Evolutionary conservation across 2,797 vertebrate genomes (phyloP), one percentile per base, ranked within the genome.

Genomic region (Manis javanica): DNA sequence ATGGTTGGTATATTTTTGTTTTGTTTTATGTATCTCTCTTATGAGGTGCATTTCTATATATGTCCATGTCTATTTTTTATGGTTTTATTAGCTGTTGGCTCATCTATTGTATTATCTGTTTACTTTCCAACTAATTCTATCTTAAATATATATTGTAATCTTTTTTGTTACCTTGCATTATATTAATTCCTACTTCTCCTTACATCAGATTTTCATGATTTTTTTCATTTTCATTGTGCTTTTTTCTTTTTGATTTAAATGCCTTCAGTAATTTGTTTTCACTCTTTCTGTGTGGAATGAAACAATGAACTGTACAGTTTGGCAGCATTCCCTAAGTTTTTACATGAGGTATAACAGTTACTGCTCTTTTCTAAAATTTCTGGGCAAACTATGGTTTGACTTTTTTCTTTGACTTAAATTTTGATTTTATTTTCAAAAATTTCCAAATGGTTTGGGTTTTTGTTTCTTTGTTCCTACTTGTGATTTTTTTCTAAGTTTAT

Each of bases 231-330:
- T 51, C 72, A n/a, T 49, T 74, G 42, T 85, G 15, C 9, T 18
- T 55, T 91, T 93, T 61, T 87, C 23, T 68, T 89, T 95, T 87
- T 91, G 13, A 86, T 64, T 94, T 77, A 89, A 93, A 57, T 87
- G 31, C 24, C 68, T 74, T 84, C 66, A 64, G 1, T 90, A 64
- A 95, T 90, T 57, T 91, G 87, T 90, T 88, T 94, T 72, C 19
- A 63, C n/a, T 91, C 19, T 93, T 91, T 87, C 26, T 53, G 5
- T 77, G 29, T 77, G 11, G 81, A 87, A 72, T 63, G 9, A 75
- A 88, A 75, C 23, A 72, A 42, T 85, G 24, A 92, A 94, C 74
- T 68, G 23, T 19, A 2, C 8, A 90, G 16, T 66, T 87, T 34
- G 59, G n/a, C 66, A 94, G 19, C 7, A 69, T 87, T 94, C 39